These are phyloP conservation scores for Drosophila robusta DNA, from an alignment of 2,888 invertebrate genomes.

Conservation along the genomic window DNA sequence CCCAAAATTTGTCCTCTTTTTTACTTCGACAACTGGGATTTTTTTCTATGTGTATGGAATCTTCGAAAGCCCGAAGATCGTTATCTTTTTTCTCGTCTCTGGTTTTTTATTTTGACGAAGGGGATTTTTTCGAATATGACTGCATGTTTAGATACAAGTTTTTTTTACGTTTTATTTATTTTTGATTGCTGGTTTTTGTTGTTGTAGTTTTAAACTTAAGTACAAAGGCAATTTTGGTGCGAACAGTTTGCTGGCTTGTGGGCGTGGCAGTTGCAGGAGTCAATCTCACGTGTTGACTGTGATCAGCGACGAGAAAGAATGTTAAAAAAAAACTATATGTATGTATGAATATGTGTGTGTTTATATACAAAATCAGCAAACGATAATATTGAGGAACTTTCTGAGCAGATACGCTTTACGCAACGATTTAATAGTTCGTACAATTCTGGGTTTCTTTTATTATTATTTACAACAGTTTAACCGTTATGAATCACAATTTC, in stretches of 20 bases:
- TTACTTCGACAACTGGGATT: no score
- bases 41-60: no score
- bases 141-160: no score
- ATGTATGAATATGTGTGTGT: slow-evolving; percentile 1
- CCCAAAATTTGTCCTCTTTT: no score
- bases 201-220: slow-evolving; percentile 16
- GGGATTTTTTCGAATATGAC: neutral
- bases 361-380: slow-evolving; percentile 12
- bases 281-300: slow-evolving; percentile 9
- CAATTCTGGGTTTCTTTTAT: slow-evolving; percentile 11
- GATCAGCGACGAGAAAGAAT: neutral
- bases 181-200: neutral
- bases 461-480: slow-evolving; percentile 50
- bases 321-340: neutral
- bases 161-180: neutral
- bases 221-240: slow-evolving; percentile 47
- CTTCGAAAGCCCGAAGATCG: no score
- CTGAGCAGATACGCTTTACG: slow-evolving; percentile 20
- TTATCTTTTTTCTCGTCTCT: no score
- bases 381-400: slow-evolving; percentile 39
- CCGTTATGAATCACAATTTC: slow-evolving; percentile 48
- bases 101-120: no score
- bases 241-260: slow-evolving; percentile 8
- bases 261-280: slow-evolving; percentile 43
- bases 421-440: slow-evolving; percentile 14